Base-by-base conservation (phyloP, 2,113 vertebrate species). In the Romanogobio albipinnatus region DNA sequence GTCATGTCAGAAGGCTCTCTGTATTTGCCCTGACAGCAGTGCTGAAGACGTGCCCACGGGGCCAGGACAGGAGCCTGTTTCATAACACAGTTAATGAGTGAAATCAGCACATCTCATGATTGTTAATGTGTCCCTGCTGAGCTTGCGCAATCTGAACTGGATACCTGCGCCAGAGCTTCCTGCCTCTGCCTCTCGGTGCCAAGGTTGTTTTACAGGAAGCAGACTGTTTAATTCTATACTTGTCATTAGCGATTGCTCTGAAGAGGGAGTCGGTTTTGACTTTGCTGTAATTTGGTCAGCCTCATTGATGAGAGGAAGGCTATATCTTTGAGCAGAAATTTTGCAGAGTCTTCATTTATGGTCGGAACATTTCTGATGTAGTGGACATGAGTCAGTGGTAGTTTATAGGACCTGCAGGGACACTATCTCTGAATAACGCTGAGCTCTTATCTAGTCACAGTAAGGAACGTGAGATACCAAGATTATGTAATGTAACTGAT, bases 191-290 rank as follows among this genome's bases (percentile, higher is more conserved):
- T 47, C 17, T 24, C 45, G 45, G 49, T 45, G 56, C 24, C 56
- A 74, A 82, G 61, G 59, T 85, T 73, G 62, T 71, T 85, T 89
- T 82, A 84, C 82, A 87, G 84, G 86, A 87, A 79, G 85, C 29
- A 66, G 61, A 71, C 56, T 5, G 51, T 26, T 81, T 84, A 7
- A 86, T 64, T 74, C 64, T 76, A 83, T 68, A 5, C 58, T 75
- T 82, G 86, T 85, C 53, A 68, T 59, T 39, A 77, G 61, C 22
- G 24, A 71, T n/a, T 22, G 74, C 47, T 76, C 49, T 68, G 9
- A 47, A 39, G 9, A 39, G 19, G 8, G 49, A 84, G n/a, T 36
- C 7, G 66, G 9, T n/a, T 58, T 51, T 26, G n/a, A 59, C 49
- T 43, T 66, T 47, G 59, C 47, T 76, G 74, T 68, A 36, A 49